phyloP scores from a whole-genome alignment of 2,113 vertebrate genomes.

The Noturus placidus region DNA sequence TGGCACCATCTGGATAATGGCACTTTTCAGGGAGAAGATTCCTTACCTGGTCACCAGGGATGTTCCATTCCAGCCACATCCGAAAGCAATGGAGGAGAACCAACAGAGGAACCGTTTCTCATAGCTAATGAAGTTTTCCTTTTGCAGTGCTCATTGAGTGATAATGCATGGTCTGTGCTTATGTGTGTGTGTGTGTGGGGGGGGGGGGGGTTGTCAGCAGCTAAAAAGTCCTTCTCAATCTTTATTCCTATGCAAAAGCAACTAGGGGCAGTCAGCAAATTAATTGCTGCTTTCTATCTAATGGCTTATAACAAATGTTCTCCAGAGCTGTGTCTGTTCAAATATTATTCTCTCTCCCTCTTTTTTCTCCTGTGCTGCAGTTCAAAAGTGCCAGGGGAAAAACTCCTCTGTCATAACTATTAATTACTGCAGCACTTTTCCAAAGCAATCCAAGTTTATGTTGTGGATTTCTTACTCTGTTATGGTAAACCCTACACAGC shows the following conservation, averaged over 20 bases:
- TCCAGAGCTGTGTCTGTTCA: slow-evolving; percentile 50
- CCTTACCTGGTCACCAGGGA: slow-evolving; percentile 77
- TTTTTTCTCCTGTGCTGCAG: slow-evolving; percentile 43
- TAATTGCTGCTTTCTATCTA: slow-evolving; percentile 58
- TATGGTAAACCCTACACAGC: slow-evolving; percentile 58
- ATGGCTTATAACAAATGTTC: slow-evolving; percentile 59
- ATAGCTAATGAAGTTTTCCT: slow-evolving; percentile 67
- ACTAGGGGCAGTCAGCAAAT: slow-evolving; percentile 57
- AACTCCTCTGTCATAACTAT: slow-evolving; percentile 46
- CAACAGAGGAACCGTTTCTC: slow-evolving; percentile 68
- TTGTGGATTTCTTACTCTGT: slow-evolving; percentile 40
- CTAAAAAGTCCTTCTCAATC: slow-evolving; percentile 51
- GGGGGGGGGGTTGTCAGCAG: too few species aligned
- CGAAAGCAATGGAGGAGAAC: slow-evolving; percentile 68
- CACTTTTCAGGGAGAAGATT: slow-evolving; percentile 73
- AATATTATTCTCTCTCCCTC: slow-evolving; percentile 48
- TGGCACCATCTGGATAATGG: slow-evolving; percentile 81
- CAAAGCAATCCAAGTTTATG: slow-evolving; percentile 43
- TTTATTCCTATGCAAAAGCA: slow-evolving; percentile 54
- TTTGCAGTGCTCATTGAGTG: slow-evolving; percentile 50
- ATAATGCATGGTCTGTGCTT: slow-evolving; percentile 38
- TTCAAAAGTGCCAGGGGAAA: slow-evolving; percentile 40
- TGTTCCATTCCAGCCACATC: slow-evolving; percentile 67
- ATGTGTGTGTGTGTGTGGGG: too few species aligned
- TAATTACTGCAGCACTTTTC: slow-evolving; percentile 49